Conservation (phyloP, 2,888 invertebrate genomes). For the Oligia strigilis region DNA sequence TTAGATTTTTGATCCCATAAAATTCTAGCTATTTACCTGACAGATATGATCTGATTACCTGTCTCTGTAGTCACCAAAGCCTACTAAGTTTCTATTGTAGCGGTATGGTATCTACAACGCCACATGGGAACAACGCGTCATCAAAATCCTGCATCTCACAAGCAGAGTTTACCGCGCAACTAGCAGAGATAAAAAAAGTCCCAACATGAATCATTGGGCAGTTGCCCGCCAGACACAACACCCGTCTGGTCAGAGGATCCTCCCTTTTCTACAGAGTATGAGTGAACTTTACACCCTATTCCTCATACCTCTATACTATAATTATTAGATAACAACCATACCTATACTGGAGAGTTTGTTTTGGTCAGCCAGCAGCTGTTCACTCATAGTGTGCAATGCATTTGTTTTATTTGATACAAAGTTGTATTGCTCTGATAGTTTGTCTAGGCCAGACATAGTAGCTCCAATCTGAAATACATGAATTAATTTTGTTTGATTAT, state of each 20-base stretch:
- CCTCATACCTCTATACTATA: background rate
- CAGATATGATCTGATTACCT: background rate
- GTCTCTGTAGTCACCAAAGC: background rate
- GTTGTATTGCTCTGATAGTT: conserved; percentile 94
- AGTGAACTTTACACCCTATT: too few relatives aligned
- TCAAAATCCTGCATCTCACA: too few relatives aligned
- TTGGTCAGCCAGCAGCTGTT: conserved; percentile 97
- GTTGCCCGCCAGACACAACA: too few relatives aligned
- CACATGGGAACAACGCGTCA: too few relatives aligned
- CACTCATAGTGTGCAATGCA: conserved; percentile 97
- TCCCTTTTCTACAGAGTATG: too few relatives aligned
- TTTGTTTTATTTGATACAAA: conserved; percentile 98
- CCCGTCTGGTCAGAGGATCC: too few relatives aligned
- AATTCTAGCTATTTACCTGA: background rate
- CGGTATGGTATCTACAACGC: too few relatives aligned
- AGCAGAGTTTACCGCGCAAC: too few relatives aligned
- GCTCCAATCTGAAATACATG: conserved; percentile 91
- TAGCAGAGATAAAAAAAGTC: too few relatives aligned
- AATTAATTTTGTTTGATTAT: background rate
- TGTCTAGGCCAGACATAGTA: conserved; percentile 93
- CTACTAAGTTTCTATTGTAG: background rate
- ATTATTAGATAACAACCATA: conserved; percentile 44
- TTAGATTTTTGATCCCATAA: background rate
- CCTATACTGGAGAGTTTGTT: conserved; percentile 95
- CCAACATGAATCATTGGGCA: too few relatives aligned